phyloP scores from a whole-genome alignment of 2,113 vertebrate genomes.

The Tapirus terrestris region DNA sequence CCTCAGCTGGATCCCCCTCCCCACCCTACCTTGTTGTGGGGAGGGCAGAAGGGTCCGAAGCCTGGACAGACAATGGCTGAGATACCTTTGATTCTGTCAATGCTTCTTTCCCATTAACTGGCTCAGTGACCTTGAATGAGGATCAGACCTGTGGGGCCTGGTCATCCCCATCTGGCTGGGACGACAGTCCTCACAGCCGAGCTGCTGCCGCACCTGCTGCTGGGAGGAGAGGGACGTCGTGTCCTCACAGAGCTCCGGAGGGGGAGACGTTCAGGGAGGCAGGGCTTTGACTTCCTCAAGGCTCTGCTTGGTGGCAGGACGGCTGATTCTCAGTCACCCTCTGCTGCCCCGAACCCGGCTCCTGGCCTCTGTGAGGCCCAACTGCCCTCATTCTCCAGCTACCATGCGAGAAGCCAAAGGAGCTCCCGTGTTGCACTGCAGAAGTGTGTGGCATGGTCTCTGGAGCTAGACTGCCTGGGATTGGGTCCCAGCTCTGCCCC shows the following conservation, averaged over 20 bases:
- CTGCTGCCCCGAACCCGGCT: too few relatives aligned
- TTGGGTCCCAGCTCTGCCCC: too few relatives aligned
- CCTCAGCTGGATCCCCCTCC: too few relatives aligned
- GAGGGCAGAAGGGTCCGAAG: background rate
- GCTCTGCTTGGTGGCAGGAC: background rate
- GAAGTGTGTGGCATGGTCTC: background rate
- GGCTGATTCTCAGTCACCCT: background rate
- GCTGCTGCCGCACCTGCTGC: constrained; percentile 62
- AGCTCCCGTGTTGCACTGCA: rapidly evolving
- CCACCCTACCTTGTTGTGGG: background rate
- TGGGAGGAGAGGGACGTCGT: background rate
- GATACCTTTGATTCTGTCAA: background rate
- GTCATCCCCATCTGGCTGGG: constrained; percentile 66
- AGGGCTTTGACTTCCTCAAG: background rate
- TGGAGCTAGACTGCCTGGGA: background rate
- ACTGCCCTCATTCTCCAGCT: background rate
- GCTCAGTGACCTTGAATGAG: constrained; percentile 68
- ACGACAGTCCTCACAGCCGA: background rate
- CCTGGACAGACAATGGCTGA: background rate
- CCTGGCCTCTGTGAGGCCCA: background rate
- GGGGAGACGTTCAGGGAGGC: too few relatives aligned
- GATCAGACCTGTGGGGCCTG: background rate
- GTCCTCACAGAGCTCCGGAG: background rate
- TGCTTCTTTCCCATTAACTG: background rate
- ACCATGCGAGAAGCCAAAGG: background rate